Percentiles rank a stretch among this genome's conserved stretches.
phyloP scores from a whole-genome alignment of 2,113 vertebrate genomes.

The Trogon surrucura region DNA sequence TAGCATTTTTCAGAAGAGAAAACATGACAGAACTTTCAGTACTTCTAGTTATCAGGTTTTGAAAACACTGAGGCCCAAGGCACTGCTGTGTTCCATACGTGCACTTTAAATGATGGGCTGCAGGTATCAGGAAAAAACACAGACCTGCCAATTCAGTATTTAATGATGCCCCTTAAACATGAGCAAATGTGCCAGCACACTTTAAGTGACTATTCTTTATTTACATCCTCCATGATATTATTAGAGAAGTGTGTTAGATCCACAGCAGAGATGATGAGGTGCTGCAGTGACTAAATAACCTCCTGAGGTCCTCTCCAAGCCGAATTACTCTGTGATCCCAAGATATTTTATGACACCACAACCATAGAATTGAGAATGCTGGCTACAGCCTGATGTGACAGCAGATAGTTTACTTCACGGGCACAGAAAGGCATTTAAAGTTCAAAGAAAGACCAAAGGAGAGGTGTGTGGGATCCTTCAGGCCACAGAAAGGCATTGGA shows the following conservation, averaged over 20 bases:
- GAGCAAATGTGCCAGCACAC: neutral
- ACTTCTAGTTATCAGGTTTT: neutral
- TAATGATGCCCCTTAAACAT: neutral
- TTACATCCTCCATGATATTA: neutral
- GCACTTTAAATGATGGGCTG: neutral
- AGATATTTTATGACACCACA: neutral
- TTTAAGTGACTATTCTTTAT: neutral
- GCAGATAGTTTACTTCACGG: rapidly evolving
- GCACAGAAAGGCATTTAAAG: neutral
- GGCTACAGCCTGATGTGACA: neutral
- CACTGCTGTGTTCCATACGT: neutral
- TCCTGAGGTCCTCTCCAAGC: neutral
- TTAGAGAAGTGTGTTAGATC: neutral
- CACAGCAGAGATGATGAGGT: neutral
- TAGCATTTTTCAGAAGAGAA: neutral
- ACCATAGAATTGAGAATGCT: neutral
- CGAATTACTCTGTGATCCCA: neutral
- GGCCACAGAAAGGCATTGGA: neutral
- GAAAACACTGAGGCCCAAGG: neutral
- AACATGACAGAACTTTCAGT: neutral
- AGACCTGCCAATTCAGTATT: neutral
- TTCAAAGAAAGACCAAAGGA: neutral
- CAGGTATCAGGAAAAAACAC: neutral
- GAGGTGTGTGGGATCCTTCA: neutral
- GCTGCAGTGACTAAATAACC: neutral